phyloP scores from a whole-genome alignment of 2,797 vertebrate genomes.

The Rhinatrema bivittatum region DNA sequence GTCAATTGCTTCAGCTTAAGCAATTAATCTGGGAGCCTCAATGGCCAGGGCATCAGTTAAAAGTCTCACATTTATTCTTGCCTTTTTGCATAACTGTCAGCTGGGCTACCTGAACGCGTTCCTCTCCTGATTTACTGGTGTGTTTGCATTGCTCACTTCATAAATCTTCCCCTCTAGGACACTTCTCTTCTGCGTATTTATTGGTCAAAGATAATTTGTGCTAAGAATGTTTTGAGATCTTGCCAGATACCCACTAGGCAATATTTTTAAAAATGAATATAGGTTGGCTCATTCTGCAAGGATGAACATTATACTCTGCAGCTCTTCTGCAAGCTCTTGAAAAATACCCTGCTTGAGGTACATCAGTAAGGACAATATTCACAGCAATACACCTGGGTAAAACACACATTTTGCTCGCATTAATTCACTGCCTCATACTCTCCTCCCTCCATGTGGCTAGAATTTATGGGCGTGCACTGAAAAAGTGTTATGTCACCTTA shows the following conservation, averaged over 20 bases:
- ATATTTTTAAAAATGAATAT: conserved; percentile 61
- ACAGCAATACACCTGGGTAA: too few species aligned
- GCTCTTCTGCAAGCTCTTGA: too few species aligned
- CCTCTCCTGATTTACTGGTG: conserved; percentile 69
- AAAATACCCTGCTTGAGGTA: too few species aligned
- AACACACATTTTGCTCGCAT: too few species aligned
- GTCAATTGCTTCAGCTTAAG: conserved; percentile 2
- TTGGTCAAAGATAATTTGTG: conserved; percentile 74
- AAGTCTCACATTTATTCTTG: conserved; percentile 12
- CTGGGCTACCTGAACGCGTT: conserved; percentile 61
- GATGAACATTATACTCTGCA: too few species aligned
- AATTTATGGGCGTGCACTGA: too few species aligned
- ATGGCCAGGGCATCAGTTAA: conserved; percentile 28
- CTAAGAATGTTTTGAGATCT: conserved; percentile 74
- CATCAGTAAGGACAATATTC: too few species aligned
- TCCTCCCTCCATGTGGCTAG: too few species aligned
- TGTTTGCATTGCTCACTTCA: conserved; percentile 65
- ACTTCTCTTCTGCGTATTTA: conserved; percentile 76
- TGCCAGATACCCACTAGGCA: conserved; percentile 77
- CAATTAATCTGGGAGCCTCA: conserved; percentile 9
- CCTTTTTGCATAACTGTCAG: conserved; percentile 58
- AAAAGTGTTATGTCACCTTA: too few species aligned
- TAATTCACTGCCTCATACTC: too few species aligned
- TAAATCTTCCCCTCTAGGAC: conserved; percentile 80
- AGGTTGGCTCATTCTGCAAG: too few species aligned